Conservation (phyloP, 2,797 vertebrate species). For the Merluccius polli region DNA sequence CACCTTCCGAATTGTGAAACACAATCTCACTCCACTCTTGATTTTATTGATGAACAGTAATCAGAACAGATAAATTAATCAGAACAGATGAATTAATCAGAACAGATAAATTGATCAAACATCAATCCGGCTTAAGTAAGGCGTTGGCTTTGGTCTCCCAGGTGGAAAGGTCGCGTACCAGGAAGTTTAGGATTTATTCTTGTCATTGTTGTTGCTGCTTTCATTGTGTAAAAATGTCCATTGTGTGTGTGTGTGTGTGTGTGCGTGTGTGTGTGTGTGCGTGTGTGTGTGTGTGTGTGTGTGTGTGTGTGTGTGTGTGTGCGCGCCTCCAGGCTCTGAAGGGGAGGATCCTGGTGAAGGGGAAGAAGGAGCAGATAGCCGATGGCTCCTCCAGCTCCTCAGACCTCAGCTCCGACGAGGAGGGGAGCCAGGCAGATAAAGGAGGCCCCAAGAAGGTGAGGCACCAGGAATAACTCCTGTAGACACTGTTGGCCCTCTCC, state of each 20-base stretch:
- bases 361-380: constrained; percentile 76
- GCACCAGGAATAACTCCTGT: not conserved
- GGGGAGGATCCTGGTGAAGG: constrained; percentile 88
- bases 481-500: not conserved
- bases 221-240: not conserved
- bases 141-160: not conserved
- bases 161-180: not conserved
- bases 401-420: constrained; percentile 72
- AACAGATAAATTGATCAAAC: not conserved
- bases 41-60: too few relatives aligned
- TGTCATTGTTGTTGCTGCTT: not conserved
- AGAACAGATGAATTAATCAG: not conserved
- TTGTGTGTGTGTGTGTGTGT: constrained; percentile 8
- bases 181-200: not conserved
- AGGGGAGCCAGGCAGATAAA: constrained; percentile 40
- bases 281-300: not conserved
- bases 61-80: too few relatives aligned
- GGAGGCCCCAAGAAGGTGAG: constrained; percentile 54
- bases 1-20: not conserved
- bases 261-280: constrained; percentile 3
- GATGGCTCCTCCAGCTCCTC: constrained; percentile 55
- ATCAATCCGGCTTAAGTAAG: not conserved
- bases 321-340: constrained; percentile 77
- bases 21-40: not conserved
- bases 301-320: not conserved